Evolutionary conservation across 2,113 vertebrate species (phyloP).

Genomic region (Pelusios castaneus): DNA sequence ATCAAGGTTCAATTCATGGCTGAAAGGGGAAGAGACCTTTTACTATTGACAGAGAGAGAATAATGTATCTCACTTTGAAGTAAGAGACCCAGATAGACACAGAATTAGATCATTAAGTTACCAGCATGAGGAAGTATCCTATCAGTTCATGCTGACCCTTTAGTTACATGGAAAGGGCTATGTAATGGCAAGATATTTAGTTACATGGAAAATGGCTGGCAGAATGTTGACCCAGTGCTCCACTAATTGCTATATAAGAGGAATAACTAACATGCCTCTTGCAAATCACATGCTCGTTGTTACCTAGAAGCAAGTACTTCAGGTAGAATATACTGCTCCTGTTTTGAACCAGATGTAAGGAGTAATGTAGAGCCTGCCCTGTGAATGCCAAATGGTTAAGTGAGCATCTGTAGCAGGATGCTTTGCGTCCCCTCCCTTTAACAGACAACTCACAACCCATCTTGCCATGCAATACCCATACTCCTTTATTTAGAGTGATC

Average conservation of each 20-base stretch:
- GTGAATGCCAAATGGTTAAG: background rate
- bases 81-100: background rate
- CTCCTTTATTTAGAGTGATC: too few relatives aligned
- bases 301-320: background rate
- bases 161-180: slow-evolving; percentile 29
- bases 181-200: background rate
- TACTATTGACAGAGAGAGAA: background rate
- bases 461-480: too few relatives aligned
- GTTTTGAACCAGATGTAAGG: background rate
- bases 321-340: background rate
- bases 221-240: background rate
- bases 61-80: background rate
- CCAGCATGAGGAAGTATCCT: background rate
- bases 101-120: background rate
- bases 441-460: too few relatives aligned
- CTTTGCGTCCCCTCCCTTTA: too few relatives aligned
- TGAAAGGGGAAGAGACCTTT: background rate
- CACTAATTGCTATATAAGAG: background rate
- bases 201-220: background rate
- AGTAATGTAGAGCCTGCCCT: background rate
- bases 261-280: background rate
- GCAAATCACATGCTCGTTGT: background rate
- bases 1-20: background rate
- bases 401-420: background rate
- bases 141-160: slow-evolving; percentile 38